Conservation (phyloP, 2,113 vertebrate genomes). For the Myotis yumanensis region DNA sequence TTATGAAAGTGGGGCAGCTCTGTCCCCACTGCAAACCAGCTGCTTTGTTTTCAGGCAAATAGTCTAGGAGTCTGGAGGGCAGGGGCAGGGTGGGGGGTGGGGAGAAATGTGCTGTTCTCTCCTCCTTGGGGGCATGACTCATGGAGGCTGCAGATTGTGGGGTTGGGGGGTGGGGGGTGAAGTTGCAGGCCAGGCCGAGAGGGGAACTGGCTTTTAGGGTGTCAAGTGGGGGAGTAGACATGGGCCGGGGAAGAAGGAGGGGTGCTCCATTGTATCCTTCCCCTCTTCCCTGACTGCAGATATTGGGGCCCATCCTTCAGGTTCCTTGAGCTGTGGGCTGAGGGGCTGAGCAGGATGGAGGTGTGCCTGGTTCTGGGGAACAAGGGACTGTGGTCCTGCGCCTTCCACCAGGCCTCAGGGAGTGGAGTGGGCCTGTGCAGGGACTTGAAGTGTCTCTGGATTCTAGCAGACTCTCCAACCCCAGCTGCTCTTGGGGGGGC, state of each 20-base stretch:
- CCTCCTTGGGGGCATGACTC: background rate
- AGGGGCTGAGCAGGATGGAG: background rate
- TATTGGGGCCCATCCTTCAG: background rate
- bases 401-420: background rate
- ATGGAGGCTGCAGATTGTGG: background rate
- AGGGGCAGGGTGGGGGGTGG: background rate
- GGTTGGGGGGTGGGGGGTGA: background rate
- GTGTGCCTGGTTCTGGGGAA: background rate
- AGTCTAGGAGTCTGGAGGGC: background rate
- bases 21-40: background rate
- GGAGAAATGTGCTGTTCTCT: background rate
- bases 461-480: background rate
- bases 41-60: conserved; percentile 23
- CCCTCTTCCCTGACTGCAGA: background rate
- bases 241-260: background rate
- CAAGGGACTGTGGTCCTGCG: background rate
- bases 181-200: background rate
- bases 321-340: background rate
- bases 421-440: background rate
- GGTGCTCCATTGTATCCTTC: background rate
- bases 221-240: background rate
- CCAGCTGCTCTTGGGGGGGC: background rate
- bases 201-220: background rate
- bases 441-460: background rate
- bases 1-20: background rate